A percentile compares a stretch with the other conserved stretches of the same genome.
Conservation (phyloP, 2,797 vertebrate genomes). For the Bovichtus diacanthus region DNA sequence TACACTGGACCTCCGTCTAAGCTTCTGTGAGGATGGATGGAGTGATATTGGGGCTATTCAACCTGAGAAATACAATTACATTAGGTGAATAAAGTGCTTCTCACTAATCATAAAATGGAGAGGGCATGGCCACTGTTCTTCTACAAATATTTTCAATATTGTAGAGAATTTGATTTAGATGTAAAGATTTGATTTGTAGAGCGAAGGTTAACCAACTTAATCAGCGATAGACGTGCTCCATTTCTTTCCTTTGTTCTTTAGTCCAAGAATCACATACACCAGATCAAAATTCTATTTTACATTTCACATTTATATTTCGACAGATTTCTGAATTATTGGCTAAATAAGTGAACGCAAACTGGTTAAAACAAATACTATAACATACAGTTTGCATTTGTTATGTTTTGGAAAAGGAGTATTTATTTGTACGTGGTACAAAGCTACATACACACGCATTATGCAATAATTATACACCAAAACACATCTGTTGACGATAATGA, state of each 20-base stretch:
- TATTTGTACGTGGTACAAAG: not conserved
- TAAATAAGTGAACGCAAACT: not conserved
- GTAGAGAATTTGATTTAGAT: constrained; percentile 18
- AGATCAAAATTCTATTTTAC: not conserved
- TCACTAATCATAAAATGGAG: constrained; percentile 27
- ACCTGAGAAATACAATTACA: constrained; percentile 36
- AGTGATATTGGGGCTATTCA: constrained; percentile 17
- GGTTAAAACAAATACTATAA: not conserved
- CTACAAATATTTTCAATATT: not conserved
- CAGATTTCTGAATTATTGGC: not conserved
- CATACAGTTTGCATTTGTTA: not conserved
- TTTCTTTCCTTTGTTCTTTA: not conserved
- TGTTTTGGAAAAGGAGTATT: not conserved
- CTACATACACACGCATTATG: not conserved
- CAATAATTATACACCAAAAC: not conserved
- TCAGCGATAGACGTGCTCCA: not conserved
- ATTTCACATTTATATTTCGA: not conserved
- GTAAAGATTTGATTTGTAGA: constrained; percentile 12
- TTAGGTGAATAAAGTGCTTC: constrained; percentile 17
- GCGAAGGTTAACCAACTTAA: not conserved
- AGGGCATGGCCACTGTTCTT: not conserved
- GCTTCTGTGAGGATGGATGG: constrained; percentile 21
- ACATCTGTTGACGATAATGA: not conserved
- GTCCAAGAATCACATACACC: not conserved
- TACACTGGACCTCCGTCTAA: constrained; percentile 23